These are phyloP conservation scores for Choristoneura rosaceana DNA, from an alignment of 2,888 invertebrate species.

Conservation along the genomic window DNA sequence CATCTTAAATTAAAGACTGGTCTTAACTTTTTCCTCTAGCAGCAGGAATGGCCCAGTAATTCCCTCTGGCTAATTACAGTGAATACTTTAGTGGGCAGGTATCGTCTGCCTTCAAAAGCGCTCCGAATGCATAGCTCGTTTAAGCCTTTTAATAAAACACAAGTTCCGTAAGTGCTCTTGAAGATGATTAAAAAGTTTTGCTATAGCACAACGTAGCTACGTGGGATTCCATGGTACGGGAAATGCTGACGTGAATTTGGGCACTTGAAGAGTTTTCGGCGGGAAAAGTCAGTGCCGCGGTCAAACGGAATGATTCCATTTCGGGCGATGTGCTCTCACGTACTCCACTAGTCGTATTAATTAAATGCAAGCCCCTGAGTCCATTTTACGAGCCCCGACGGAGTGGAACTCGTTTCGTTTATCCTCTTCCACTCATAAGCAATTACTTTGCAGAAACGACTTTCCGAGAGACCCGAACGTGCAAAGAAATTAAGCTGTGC, in stretches of 20 bases:
- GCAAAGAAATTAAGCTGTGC: slow-evolving; percentile 78
- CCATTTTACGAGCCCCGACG: slow-evolving; percentile 78
- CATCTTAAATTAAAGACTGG: slow-evolving; percentile 78
- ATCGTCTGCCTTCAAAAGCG: slow-evolving; percentile 36
- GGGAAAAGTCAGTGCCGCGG: slow-evolving; percentile 67
- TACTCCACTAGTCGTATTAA: slow-evolving; percentile 79
- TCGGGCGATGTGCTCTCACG: slow-evolving; percentile 73
- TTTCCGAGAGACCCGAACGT: slow-evolving; percentile 73
- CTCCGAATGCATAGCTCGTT: slow-evolving; percentile 6
- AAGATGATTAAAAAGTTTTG: slow-evolving; percentile 36
- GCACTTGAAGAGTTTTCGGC: slow-evolving; percentile 62
- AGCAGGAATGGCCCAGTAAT: slow-evolving; percentile 43
- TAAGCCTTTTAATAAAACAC: slow-evolving; percentile 37
- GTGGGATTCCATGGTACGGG: slow-evolving; percentile 55
- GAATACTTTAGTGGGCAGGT: slow-evolving; percentile 35
- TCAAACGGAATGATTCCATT: slow-evolving; percentile 78
- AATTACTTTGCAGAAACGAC: slow-evolving; percentile 81
- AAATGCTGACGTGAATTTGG: slow-evolving; percentile 58
- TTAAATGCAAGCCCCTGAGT: slow-evolving; percentile 83
- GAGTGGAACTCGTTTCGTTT: slow-evolving; percentile 81
- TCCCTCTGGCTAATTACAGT: slow-evolving; percentile 44
- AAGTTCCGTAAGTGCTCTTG: slow-evolving; percentile 32
- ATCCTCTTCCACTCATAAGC: slow-evolving; percentile 84
- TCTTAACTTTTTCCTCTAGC: slow-evolving; percentile 68
- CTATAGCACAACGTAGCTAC: slow-evolving; percentile 34